Evolutionary conservation across 2,113 vertebrate genomes (phyloP).

Genomic region (Melanerpes formicivorus): DNA sequence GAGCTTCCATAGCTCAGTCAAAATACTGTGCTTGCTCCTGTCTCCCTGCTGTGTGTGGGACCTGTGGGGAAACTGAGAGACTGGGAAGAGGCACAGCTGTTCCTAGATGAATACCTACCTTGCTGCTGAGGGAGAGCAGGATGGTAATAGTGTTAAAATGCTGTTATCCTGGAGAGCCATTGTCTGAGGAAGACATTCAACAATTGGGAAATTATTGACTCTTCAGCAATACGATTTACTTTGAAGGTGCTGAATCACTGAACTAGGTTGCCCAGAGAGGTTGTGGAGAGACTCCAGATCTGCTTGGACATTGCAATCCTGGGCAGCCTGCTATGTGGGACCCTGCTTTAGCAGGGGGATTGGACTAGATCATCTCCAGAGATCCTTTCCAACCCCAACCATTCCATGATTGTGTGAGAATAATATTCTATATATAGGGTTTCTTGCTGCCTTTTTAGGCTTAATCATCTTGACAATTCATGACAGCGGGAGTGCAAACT

Average conservation of each 20-base stretch:
- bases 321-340: too few relatives aligned
- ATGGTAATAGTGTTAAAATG: too few relatives aligned
- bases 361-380: too few relatives aligned
- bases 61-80: background rate
- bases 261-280: too few relatives aligned
- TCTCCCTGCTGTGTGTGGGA: background rate
- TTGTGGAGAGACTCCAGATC: too few relatives aligned
- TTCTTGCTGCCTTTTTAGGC: background rate
- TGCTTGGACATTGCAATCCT: too few relatives aligned
- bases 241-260: too few relatives aligned
- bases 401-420: too few relatives aligned
- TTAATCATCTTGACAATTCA: background rate
- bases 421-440: background rate
- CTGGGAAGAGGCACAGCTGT: background rate
- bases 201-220: background rate
- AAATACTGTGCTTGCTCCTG: fast-evolving
- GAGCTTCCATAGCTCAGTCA: background rate
- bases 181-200: background rate
- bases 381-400: too few relatives aligned
- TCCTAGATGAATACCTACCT: background rate
- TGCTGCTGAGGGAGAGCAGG: background rate
- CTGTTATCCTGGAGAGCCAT: background rate
- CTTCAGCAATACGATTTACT: background rate
- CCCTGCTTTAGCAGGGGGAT: too few relatives aligned
- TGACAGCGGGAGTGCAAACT: background rate